Conservation (phyloP, 2,888 invertebrate genomes). For the Melanophora roralis region DNA sequence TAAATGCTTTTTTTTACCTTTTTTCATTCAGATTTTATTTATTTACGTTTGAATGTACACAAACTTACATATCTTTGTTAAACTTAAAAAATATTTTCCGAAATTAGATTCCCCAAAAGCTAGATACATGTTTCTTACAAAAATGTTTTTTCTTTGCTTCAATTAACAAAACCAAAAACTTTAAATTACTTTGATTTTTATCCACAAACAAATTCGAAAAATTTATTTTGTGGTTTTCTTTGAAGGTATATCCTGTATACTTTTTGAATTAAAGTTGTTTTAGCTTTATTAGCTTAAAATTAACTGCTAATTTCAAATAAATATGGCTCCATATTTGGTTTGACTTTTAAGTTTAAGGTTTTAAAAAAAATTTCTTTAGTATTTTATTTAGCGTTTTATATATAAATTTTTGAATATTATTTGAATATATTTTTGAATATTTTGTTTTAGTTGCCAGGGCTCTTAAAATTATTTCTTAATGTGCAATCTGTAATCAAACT, state of each 20-base stretch:
- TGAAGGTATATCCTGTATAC: background rate
- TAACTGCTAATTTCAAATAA: no score
- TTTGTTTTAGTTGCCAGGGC: slow-evolving; percentile 6
- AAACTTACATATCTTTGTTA: slow-evolving; percentile 26
- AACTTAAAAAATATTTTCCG: slow-evolving; percentile 45
- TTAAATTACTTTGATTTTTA: slow-evolving; percentile 31
- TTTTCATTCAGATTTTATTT: background rate
- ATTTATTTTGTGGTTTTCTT: background rate
- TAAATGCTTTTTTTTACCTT: background rate
- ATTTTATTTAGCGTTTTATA: background rate
- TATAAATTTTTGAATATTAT: no score
- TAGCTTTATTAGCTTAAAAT: no score
- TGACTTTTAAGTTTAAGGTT: no score
- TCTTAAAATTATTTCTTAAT: slow-evolving; percentile 9
- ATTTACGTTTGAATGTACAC: background rate
- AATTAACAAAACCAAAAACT: background rate
- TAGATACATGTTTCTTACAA: slow-evolving; percentile 3
- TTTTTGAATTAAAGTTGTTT: no score
- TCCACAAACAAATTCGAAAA: slow-evolving; percentile 7
- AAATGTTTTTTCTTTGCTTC: background rate
- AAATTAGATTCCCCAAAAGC: slow-evolving; percentile 34
- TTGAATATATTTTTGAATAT: no score
- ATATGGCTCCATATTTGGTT: no score
- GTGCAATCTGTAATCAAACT: slow-evolving; percentile 39
- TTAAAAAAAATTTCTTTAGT: no score